Evolutionary conservation across 1,140 invertebrate genomes (phyloP).

Genomic region (Leptinotarsa defecta): DNA sequence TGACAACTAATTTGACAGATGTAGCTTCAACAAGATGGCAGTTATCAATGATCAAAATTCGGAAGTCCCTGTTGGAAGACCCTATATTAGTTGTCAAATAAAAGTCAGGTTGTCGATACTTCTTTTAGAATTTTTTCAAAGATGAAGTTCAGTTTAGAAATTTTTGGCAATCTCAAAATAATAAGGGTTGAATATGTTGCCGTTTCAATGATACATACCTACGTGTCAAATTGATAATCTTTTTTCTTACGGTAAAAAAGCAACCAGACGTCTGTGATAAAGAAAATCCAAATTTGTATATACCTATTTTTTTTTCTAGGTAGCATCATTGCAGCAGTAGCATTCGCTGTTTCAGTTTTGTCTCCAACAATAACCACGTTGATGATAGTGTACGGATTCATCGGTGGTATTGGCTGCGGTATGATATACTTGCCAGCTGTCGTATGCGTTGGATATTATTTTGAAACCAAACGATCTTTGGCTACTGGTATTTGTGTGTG

Average conservation of each 20-base stretch:
- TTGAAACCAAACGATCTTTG: slow-evolving; percentile 93
- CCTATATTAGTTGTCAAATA: too few species aligned
- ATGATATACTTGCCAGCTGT: slow-evolving; percentile 98
- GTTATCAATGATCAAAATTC: too few species aligned
- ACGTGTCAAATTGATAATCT: too few species aligned
- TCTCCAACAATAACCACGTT: slow-evolving; percentile 84
- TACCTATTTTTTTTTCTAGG: neutral
- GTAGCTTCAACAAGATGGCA: too few species aligned
- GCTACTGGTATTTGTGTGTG: slow-evolving; percentile 99
- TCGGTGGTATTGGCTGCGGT: slow-evolving; percentile 95
- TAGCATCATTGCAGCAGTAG: slow-evolving; percentile 76
- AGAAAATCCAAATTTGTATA: too few species aligned
- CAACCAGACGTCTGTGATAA: too few species aligned
- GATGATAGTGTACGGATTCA: slow-evolving; percentile 91
- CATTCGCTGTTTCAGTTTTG: slow-evolving; percentile 87
- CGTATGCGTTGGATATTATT: slow-evolving; percentile 98
- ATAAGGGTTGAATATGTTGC: neutral
- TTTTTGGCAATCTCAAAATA: slow-evolving; percentile 60
- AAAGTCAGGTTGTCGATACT: too few species aligned
- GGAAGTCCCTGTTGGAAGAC: too few species aligned
- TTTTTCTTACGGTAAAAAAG: too few species aligned
- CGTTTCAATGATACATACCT: neutral
- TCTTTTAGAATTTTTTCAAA: too few species aligned
- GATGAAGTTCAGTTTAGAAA: too few species aligned
- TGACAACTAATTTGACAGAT: too few species aligned